Conservation (phyloP, 92 coral and sea anemone genomes). For the Palythoa grandis region DNA sequence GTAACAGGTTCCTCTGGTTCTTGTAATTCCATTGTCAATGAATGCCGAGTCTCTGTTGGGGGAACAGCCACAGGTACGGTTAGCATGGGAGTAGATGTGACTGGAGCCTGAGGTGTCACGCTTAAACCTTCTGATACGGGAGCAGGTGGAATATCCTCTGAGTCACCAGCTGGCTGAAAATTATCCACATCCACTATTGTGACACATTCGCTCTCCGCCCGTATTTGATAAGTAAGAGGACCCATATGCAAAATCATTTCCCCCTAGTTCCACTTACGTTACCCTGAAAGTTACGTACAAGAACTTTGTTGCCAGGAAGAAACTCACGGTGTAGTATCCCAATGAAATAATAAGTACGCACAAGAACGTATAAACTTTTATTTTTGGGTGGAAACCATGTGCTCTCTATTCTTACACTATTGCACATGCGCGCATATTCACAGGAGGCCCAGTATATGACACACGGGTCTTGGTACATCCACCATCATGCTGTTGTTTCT, state of each 20-base stretch:
- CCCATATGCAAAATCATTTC: background rate
- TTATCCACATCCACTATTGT: background rate
- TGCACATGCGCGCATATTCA: too few relatives aligned
- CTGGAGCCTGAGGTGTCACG: constrained; percentile 5
- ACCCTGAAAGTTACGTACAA: background rate
- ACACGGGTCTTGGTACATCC: background rate
- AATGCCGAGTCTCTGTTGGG: background rate
- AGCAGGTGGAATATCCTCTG: background rate
- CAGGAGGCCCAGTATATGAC: too few relatives aligned
- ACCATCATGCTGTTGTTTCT: background rate
- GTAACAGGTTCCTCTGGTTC: constrained; percentile 11
- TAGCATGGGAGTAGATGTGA: background rate
- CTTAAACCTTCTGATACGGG: background rate
- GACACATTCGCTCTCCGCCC: background rate
- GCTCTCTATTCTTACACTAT: too few relatives aligned
- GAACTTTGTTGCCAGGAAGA: background rate
- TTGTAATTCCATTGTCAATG: constrained; percentile 7
- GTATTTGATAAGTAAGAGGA: background rate
- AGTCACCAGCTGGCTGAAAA: background rate
- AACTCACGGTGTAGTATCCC: too few relatives aligned
- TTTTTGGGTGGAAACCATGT: too few relatives aligned
- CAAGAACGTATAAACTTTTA: too few relatives aligned
- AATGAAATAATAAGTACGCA: too few relatives aligned
- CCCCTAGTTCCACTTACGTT: background rate
- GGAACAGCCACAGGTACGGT: background rate